Percentiles rank a stretch among this genome's conserved stretches.
Conservation (phyloP, 2,888 invertebrate genomes). For the Antheraea assamensis region DNA sequence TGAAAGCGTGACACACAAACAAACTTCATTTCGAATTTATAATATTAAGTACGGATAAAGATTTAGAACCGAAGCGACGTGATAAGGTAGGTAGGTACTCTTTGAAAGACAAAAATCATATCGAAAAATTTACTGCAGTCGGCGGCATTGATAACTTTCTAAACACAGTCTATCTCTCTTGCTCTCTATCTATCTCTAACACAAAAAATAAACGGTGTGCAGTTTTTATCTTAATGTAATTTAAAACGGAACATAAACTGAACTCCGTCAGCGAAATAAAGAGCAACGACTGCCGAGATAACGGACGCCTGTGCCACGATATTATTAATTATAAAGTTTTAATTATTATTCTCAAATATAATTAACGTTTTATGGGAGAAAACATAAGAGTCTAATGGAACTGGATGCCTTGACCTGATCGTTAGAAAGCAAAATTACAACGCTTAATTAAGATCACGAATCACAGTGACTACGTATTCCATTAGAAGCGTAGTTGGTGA, state of each 20-base stretch:
- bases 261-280: not conserved
- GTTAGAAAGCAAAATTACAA: not conserved
- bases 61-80: no score
- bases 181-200: no score
- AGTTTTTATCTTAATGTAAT: not conserved
- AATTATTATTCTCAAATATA: not conserved
- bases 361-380: not conserved
- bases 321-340: slow-evolving; percentile 6
- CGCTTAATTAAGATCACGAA: not conserved
- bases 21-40: no score
- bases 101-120: no score
- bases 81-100: no score
- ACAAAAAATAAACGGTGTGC: not conserved
- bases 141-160: no score
- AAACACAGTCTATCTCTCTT: no score
- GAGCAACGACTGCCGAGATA: not conserved
- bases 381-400: not conserved
- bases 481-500: no score
- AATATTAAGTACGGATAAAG: no score
- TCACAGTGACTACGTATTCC: not conserved
- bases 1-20: no score
- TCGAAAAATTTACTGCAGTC: no score
- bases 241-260: slow-evolving; percentile 2
- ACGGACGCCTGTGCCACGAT: not conserved
- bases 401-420: not conserved